These are phyloP conservation scores for Dichetophora obliterata DNA, from an alignment of 2,888 invertebrate genomes.

Conservation along the genomic window DNA sequence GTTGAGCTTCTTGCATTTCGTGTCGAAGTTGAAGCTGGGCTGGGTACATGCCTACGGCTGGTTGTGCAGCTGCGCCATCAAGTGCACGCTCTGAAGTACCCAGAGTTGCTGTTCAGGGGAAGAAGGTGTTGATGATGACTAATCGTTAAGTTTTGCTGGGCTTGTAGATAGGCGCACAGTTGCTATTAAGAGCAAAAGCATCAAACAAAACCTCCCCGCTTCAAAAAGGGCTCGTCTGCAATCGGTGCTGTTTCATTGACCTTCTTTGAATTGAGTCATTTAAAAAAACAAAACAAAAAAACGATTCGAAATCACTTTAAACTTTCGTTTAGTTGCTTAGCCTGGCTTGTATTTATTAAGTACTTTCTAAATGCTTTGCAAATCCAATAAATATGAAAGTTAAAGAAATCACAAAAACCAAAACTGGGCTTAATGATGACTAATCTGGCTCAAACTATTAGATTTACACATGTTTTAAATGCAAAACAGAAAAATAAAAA, in stretches of 20 bases:
- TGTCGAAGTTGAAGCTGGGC: background rate
- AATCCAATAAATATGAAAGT: background rate
- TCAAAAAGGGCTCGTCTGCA: no score
- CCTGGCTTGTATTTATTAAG: background rate
- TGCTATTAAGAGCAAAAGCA: no score
- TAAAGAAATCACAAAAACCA: background rate
- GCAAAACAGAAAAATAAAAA: background rate
- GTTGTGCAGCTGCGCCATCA: constrained; percentile 11
- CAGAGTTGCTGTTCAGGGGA: background rate
- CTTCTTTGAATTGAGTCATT: background rate
- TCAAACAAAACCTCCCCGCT: no score
- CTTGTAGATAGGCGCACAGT: background rate
- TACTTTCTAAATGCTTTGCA: background rate
- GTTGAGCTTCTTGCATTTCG: background rate
- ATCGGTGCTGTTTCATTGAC: background rate
- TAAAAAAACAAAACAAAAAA: no score
- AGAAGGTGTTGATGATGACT: constrained; percentile 23
- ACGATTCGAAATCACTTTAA: background rate
- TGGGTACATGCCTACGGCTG: constrained; percentile 2
- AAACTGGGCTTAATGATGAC: constrained; percentile 9
- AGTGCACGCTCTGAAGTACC: background rate
- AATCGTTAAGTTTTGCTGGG: constrained; percentile 9
- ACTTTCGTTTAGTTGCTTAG: background rate
- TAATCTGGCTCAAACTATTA: constrained; percentile 6
- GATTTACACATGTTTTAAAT: background rate